Percentiles rank a stretch among this genome's conserved stretches.
These are phyloP conservation scores for Dugesia japonica DNA, from an alignment of 2,888 invertebrate genomes.

Conservation along the genomic window DNA sequence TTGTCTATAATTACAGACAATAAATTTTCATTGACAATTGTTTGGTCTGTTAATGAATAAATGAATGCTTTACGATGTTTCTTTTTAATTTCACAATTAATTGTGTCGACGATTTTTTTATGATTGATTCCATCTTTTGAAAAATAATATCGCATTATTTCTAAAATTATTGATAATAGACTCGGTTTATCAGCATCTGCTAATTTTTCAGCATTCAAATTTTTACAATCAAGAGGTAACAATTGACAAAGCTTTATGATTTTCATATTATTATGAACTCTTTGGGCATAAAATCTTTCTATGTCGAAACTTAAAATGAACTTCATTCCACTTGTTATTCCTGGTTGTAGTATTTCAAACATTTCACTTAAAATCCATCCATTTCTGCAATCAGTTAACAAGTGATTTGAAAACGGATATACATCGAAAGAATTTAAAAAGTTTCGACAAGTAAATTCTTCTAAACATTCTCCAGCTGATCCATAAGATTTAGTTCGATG, in stretches of 20 bases:
- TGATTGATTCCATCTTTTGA: background rate
- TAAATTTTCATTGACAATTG: background rate
- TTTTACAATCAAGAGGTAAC: background rate
- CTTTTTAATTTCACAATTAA: background rate
- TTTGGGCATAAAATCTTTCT: background rate
- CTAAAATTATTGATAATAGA: background rate
- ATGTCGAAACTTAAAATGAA: background rate
- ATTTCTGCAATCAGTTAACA: background rate
- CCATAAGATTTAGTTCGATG: background rate
- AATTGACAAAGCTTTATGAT: background rate
- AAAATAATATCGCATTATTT: background rate
- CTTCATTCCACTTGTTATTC: background rate
- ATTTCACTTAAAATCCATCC: background rate
- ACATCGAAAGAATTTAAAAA: conserved; percentile 6
- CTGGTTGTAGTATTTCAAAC: conserved; percentile 1
- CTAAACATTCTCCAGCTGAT: background rate
- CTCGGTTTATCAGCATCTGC: background rate
- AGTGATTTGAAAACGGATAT: background rate
- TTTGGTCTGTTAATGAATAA: background rate
- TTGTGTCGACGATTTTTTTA: background rate
- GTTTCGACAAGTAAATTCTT: conserved; percentile 3
- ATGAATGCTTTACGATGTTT: background rate
- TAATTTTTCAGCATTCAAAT: background rate
- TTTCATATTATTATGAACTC: conserved; percentile 20
- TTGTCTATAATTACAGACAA: background rate